Percentiles rank a stretch among this genome's conserved stretches.
Evolutionary conservation across 2,797 vertebrate genomes (phyloP).

Genomic region (Streptopelia turtur): DNA sequence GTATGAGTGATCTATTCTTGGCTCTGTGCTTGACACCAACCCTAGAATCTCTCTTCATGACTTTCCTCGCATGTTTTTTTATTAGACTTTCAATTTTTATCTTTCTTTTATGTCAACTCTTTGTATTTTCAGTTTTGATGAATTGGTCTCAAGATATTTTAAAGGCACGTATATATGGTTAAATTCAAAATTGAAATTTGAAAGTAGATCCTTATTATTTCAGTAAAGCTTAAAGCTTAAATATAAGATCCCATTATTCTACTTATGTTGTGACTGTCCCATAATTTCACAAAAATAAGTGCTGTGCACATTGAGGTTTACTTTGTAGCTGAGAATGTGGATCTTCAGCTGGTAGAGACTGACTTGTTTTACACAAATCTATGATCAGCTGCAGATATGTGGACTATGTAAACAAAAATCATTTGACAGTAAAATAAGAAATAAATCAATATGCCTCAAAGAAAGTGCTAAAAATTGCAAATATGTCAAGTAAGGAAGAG

Average conservation of each 20-base stretch:
- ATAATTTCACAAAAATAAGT: neutral
- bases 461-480: slow-evolving; percentile 4
- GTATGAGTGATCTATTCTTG: neutral
- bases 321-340: neutral
- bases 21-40: neutral
- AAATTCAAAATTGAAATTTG: neutral
- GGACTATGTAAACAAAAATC: neutral
- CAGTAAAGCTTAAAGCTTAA: neutral
- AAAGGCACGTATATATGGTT: neutral
- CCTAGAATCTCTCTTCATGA: neutral
- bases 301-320: neutral
- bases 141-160: neutral
- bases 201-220: neutral
- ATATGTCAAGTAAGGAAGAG: neutral
- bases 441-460: neutral
- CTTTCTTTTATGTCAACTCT: neutral
- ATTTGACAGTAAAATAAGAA: neutral
- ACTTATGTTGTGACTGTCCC: neutral
- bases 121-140: neutral
- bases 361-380: neutral
- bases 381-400: neutral
- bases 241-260: neutral
- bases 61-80: neutral
- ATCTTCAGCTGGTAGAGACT: neutral
- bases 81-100: neutral